These are phyloP conservation scores for Linepithema humile DNA, from an alignment of 1,140 invertebrate genomes.

Conservation along the genomic window DNA sequence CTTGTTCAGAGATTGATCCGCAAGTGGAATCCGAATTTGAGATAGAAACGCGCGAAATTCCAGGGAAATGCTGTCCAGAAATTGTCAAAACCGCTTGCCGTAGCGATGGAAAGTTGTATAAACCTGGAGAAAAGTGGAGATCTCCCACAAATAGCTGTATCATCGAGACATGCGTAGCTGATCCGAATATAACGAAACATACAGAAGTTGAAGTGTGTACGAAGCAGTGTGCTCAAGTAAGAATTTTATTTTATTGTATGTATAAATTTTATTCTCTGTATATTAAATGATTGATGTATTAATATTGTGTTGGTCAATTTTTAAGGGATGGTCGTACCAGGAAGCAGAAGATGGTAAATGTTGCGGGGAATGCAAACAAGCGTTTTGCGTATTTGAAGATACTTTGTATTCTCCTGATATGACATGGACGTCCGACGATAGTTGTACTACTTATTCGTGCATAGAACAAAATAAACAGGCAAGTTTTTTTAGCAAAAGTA, in stretches of 20 bases:
- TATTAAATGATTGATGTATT: neutral
- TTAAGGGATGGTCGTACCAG: conserved; percentile 86
- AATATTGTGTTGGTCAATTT: conserved; percentile 16
- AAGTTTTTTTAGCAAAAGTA: neutral
- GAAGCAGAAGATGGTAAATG: conserved; percentile 84
- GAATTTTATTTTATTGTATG: conserved; percentile 21
- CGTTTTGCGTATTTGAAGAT: conserved; percentile 87
- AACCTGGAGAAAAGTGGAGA: conserved; percentile 86
- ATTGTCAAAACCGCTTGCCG: conserved; percentile 85
- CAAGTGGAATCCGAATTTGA: conserved; percentile 83
- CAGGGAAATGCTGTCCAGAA: conserved; percentile 86
- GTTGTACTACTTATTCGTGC: conserved; percentile 88
- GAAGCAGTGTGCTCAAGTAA: conserved; percentile 83
- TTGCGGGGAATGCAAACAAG: conserved; percentile 89
- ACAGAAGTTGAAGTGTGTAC: conserved; percentile 85
- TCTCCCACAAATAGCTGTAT: conserved; percentile 86
- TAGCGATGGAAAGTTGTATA: conserved; percentile 83
- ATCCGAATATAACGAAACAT: conserved; percentile 82
- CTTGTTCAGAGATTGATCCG: conserved; percentile 80
- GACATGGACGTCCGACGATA: conserved; percentile 87
- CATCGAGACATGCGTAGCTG: conserved; percentile 85
- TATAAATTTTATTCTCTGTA: neutral
- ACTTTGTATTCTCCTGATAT: conserved; percentile 84
- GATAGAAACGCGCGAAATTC: conserved; percentile 80
- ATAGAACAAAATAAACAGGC: conserved; percentile 80